phyloP scores from a whole-genome alignment of 1,140 invertebrate species.

The Hydropsyche tenuis region DNA sequence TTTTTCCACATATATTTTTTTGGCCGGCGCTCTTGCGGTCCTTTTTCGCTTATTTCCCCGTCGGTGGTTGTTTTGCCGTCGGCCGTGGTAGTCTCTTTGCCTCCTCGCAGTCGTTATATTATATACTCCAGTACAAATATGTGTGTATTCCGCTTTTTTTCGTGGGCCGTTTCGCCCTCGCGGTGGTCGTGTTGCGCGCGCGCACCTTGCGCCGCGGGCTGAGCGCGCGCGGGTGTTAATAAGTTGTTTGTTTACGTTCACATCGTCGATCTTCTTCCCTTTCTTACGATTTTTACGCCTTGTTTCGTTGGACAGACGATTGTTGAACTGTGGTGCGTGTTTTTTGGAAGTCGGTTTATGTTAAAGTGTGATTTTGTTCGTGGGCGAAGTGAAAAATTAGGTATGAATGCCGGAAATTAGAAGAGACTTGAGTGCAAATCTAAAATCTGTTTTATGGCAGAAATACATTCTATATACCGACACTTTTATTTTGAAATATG shows the following conservation, averaged over 20 bases:
- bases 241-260: slow-evolving; percentile 52
- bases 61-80: slow-evolving; percentile 37
- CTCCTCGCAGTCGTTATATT: not conserved
- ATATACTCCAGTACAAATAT: too few species aligned
- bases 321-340: not conserved
- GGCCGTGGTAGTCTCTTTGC: slow-evolving; percentile 3
- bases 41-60: slow-evolving; percentile 13
- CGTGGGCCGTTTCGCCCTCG: slow-evolving; percentile 1
- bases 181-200: slow-evolving; percentile 14
- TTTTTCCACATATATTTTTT: slow-evolving; percentile 39
- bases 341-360: too few species aligned
- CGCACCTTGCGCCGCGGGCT: slow-evolving; percentile 40
- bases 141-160: not conserved
- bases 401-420: too few species aligned
- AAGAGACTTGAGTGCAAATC: too few species aligned
- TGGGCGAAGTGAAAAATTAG: too few species aligned
- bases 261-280: slow-evolving; percentile 48
- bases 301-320: slow-evolving; percentile 12
- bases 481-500: too few species aligned
- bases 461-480: too few species aligned
- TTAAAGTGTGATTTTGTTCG: too few species aligned
- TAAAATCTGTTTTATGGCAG: too few species aligned
- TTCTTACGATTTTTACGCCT: slow-evolving; percentile 37
- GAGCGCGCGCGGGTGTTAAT: slow-evolving; percentile 46
- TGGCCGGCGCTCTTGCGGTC: not conserved